These are phyloP conservation scores for Chroicocephalus ridibundus DNA, from an alignment of 2,113 vertebrate genomes.

Conservation along the genomic window DNA sequence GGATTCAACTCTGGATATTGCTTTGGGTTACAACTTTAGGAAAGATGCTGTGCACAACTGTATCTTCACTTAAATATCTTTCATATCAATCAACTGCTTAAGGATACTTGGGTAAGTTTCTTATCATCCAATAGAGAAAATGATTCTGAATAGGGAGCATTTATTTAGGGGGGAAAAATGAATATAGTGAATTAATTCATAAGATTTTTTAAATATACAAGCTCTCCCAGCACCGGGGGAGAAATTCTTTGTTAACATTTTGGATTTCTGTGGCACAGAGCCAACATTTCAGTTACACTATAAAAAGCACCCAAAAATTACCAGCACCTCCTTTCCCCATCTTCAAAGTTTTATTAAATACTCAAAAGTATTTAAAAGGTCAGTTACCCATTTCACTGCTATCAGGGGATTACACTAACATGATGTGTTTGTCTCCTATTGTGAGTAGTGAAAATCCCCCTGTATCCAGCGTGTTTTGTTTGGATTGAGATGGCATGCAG, in stretches of 20 bases:
- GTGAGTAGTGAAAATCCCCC: conserved; percentile 81
- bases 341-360: conserved; percentile 78
- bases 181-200: not conserved
- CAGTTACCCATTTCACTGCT: conserved; percentile 67
- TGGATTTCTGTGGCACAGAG: not conserved
- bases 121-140: not conserved
- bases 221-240: not conserved
- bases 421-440: conserved; percentile 78
- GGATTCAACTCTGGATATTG: not conserved
- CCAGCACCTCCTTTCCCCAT: not conserved
- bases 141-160: not conserved
- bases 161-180: not conserved
- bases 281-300: conserved; percentile 41
- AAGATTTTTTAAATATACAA: not conserved
- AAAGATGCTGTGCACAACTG: not conserved
- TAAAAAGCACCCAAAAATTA: conserved; percentile 71
- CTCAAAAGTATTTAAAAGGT: conserved; percentile 74
- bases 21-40: not conserved
- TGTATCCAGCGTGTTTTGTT: conserved; percentile 88
- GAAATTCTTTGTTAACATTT: conserved; percentile 24
- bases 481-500: conserved; percentile 98
- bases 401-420: conserved; percentile 78
- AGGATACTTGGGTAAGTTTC: not conserved
- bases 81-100: not conserved
- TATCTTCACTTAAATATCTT: not conserved